Base-by-base conservation (phyloP, 2,888 invertebrate species). In the Zygogramma bicolorata region DNA sequence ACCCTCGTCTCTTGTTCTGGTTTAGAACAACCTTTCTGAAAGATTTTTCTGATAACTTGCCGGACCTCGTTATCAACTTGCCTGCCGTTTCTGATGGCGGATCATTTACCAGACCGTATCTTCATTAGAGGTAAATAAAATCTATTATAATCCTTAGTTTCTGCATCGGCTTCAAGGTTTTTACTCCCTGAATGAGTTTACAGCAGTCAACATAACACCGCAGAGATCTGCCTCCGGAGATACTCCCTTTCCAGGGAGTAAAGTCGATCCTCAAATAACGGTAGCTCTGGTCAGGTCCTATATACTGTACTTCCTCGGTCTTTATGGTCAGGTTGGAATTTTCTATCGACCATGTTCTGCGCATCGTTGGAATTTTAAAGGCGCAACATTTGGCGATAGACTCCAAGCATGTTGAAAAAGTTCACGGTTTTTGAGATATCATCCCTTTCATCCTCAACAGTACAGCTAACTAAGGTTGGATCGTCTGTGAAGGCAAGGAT, bases 401-500 rank as follows among this genome's bases (percentile, higher is more conserved):
- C 7, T 53, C 77, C 75, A 85, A 86, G 10, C 13, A 72, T 25
- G 62, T 42, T 68, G 75, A 79, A 75, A 75, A 79, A 81, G 6
- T 59, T 13, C 5, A 34, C n/a, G 1, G 59, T 59, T 2, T 8
- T 22, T 0, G 31, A 18, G 31, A 65, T 34, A 7, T 58, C 58
- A 3, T n/a, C 22, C 1, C 10, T 22, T 4, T 40, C 58, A 1
- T 25, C 38, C 29, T 29, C 59, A 68, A 79, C 76, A 31, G 80
- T 74, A 31, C 57, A 3, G 7, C 70, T 65, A 53, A 82, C 79
- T 46, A 83, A 75, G 13, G 81, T 79, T 1, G 84, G 66, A 77
- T 86, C 86, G 42, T 87, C 87, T 0, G 86, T 86, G 73, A 83
- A 86, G 10, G 84, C 84, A 25, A 85, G 68, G 8, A 80, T 77